Conservation (phyloP, 2,113 vertebrate genomes). For the Tiliqua scincoides region DNA sequence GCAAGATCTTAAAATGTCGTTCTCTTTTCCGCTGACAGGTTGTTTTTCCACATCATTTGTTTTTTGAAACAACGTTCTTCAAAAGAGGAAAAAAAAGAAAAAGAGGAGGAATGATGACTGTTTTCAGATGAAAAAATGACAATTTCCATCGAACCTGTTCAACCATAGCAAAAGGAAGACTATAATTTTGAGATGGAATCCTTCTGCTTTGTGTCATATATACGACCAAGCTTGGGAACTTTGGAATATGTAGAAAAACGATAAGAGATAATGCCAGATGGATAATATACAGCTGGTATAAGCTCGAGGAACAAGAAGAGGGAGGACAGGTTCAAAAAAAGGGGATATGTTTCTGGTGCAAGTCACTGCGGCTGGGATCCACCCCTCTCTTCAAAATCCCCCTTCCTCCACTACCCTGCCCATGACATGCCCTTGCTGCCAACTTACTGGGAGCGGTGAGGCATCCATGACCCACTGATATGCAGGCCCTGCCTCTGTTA, state of each 20-base stretch:
- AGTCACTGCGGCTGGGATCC: too few species aligned
- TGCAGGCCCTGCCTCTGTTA: too few species aligned
- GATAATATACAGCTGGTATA: too few species aligned
- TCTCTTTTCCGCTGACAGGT: conserved; percentile 57
- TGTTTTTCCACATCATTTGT: conserved; percentile 64
- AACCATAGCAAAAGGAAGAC: conserved; percentile 47
- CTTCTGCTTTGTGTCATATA: conserved; percentile 25
- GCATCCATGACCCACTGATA: too few species aligned
- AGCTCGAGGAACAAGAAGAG: too few species aligned
- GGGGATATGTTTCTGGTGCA: too few species aligned
- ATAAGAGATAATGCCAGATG: not conserved
- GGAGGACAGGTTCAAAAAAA: too few species aligned
- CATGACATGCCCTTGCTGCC: too few species aligned
- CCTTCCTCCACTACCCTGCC: too few species aligned
- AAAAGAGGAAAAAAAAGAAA: conserved; percentile 1
- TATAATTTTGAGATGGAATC: conserved; percentile 67
- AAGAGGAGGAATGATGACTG: conserved; percentile 42
- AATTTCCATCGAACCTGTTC: conserved; percentile 44
- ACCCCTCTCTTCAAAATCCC: too few species aligned
- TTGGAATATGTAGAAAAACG: conserved; percentile 55
- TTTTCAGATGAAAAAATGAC: conserved; percentile 66
- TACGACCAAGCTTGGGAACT: conserved; percentile 31
- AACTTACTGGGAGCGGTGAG: too few species aligned
- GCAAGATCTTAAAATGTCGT: conserved; percentile 45
- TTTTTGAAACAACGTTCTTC: conserved; percentile 60